Base-by-base conservation (phyloP, 2,888 invertebrate genomes). In the Lasius platythorax region DNA sequence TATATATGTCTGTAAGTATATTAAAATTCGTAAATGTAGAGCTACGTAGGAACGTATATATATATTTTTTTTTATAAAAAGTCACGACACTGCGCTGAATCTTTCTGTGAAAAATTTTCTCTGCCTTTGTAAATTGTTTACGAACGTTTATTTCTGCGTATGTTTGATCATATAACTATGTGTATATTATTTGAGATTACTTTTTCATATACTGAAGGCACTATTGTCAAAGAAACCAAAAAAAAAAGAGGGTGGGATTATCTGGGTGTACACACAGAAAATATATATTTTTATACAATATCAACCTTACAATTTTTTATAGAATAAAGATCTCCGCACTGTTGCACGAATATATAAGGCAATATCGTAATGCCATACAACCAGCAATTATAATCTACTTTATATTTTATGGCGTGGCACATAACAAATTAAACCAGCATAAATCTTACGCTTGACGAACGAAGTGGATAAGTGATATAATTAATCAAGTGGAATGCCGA, bases 381-480 rank as follows among this genome's bases (percentile, higher is more conserved):
- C 50, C 33, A 79, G 58, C 11, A 30, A 18, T 58, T 64, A 15
- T 6, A 58, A 40, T 79, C 58, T 58, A 61, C 5, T 33, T 79
- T 23, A 23, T 58, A 58, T 58, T 58, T 72, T 58, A 46, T 61
- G 23, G 23, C 12, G 23, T 46, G 11, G n/a, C 40, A 37, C 18
- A 23, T 33, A 15, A 58, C 15, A 33, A 58, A 43, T 56, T 68
- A 30, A 56, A 33, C 5, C n/a, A 23, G 23, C 33, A 23, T 46
- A 72, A 61, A 73, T 61, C 37, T 79, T 46, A 5, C 58, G 43
- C 72, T 79, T 12, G 73, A 37, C 40, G 37, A 12, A 46, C 73
- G 53, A 15, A 33, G 37, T 18, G 9, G n/a, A 53, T 53, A 30
- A 58, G 18, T 58, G 15, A n/a, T 56, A 40, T 43, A 79, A 79